Conservation (phyloP, 2,113 vertebrate species). For the Stegostoma tigrinum region DNA sequence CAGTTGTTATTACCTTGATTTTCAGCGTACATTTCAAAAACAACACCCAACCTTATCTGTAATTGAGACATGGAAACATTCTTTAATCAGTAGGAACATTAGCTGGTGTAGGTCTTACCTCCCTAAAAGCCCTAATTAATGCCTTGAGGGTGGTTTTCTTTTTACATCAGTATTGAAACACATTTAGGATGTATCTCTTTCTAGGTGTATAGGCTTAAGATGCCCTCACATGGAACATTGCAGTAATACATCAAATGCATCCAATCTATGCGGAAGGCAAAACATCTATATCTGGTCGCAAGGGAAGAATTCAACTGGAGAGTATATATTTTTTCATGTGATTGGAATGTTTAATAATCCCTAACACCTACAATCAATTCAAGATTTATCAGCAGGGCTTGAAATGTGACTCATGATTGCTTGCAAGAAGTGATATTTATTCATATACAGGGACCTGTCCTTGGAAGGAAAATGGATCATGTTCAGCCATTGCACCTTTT, state of each 20-base stretch:
- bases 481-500: too few relatives aligned
- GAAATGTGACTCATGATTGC: too few relatives aligned
- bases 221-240: background rate
- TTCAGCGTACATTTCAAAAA: background rate
- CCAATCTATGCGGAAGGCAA: background rate
- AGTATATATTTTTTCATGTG: background rate
- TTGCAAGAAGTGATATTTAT: too few relatives aligned
- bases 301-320: background rate
- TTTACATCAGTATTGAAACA: background rate
- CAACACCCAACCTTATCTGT: background rate
- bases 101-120: background rate
- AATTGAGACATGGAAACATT: background rate
- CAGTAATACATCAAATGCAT: background rate
- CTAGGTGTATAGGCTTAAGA: background rate
- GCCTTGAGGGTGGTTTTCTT: background rate
- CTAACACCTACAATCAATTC: too few relatives aligned
- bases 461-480: too few relatives aligned
- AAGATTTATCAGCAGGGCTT: too few relatives aligned
- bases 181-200: background rate
- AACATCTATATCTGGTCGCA: background rate
- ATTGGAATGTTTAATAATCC: too few relatives aligned
- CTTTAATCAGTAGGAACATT: background rate
- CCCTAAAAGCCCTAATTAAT: background rate
- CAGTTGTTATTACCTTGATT: background rate
- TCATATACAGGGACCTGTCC: too few relatives aligned